Evolutionary conservation across 1,140 invertebrate genomes (phyloP).

Genomic region (Zophobas atratus): DNA sequence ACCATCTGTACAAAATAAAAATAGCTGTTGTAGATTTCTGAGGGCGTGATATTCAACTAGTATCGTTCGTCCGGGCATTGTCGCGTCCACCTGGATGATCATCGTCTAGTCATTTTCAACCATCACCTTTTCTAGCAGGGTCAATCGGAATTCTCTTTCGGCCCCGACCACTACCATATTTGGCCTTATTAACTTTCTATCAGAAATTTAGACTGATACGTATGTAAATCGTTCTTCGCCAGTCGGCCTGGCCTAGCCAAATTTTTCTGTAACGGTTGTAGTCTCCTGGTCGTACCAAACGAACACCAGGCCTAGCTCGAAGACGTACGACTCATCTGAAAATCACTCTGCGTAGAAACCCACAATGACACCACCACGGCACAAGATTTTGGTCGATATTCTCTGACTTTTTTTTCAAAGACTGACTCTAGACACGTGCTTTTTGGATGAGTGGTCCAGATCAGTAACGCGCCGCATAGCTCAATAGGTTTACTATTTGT

Average conservation of each 20-base stretch:
- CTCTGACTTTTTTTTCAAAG: conserved; percentile 24
- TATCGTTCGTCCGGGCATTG: no score
- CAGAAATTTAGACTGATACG: conserved; percentile 62
- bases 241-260: conserved; percentile 55
- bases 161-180: conserved; percentile 55
- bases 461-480: conserved; percentile 44
- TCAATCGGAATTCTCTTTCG: neutral
- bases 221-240: conserved; percentile 55
- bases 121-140: no score
- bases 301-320: conserved; percentile 33
- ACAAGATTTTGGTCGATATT: conserved; percentile 26
- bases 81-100: neutral
- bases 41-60: no score
- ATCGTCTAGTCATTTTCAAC: no score
- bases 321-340: conserved; percentile 27
- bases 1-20: no score
- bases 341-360: conserved; percentile 18
- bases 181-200: conserved; percentile 64
- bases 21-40: no score
- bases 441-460: conserved; percentile 40
- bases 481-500: conserved; percentile 51
- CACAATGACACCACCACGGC: conserved; percentile 25
- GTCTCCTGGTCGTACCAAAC: conserved; percentile 41
- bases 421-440: conserved; percentile 33
- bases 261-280: conserved; percentile 54